Evolutionary conservation across 1,140 invertebrate genomes (phyloP), one percentile per base, ranked within the genome.

Genomic region (Thalassaphorura encarpata): DNA sequence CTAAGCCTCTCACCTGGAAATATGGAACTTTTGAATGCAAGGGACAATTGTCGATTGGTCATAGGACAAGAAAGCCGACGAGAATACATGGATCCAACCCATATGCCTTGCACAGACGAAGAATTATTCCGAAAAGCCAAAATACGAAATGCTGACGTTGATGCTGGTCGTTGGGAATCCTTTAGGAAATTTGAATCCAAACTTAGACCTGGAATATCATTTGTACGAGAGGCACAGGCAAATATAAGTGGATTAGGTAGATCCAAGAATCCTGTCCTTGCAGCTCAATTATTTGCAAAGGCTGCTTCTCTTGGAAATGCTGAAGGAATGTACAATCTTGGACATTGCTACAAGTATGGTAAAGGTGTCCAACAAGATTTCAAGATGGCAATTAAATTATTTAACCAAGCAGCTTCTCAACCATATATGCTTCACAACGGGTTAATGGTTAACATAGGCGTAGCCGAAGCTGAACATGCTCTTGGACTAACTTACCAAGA

Each of bases 251-350:
- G 33, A 36, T 36, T 11, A 11, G 33, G 33, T n/a, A 36, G 33
- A 11, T 11, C 11, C 11, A 36, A 36, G 33, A 36, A 36, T 36
- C n/a, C 33, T 28, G 23, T 5, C 3, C 6, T 24, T 18, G 51
- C 51, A 3, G 36, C 18, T 3, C 5, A 26, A 27, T 46, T 24
- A 24, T 53, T 31, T 36, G 23, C 51, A 6, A 45, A 8, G 26
- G 51, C 51, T 28, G 41, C 41, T 3, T 8, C 15, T 3, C 23
- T 42, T 8, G 39, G 39, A 15, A 53, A 53, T 45, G 39, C 51
- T 8, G 51, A 53, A 53, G 51, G 36, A 40, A 45, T 53, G 39
- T 53, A 48, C 40, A 53, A 53, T 28, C 24, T 53, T 31, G 33
- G 6, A 40, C 3, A 43, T 6, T 23, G 21, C 11, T 43, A 53